Base-by-base conservation (phyloP, 1,140 invertebrate species). In the Mya arenaria region DNA sequence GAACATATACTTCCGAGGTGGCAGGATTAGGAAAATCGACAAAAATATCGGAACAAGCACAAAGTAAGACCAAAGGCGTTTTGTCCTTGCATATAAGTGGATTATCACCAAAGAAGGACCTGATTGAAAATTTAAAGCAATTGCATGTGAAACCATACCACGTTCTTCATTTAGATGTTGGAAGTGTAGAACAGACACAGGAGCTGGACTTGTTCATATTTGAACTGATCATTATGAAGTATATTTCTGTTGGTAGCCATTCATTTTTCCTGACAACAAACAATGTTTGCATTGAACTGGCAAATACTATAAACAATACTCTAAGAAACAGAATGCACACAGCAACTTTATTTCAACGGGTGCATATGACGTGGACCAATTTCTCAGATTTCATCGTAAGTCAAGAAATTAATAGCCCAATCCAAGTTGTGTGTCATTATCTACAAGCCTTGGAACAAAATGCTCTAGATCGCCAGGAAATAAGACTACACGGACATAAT, bases 351-450 rank as follows among this genome's bases (percentile, higher is more conserved):
- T 88, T 88, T 34, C 36, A 71, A 23, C 41, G 85, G 28, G 23
- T 25, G 34, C 15, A 84, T 63, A 0, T 86, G 0, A 65, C 77
- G 8, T 87, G 85, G 85, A 58, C 79, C 23, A 55, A 82, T 36
- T 84, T 84, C 56, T 23, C 58, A 0, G 52, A 73, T 19, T 74
- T 86, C 4, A 37, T 56, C n/a, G 55, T 83, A 10, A 62, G 78
- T n/a, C 52, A 15, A 5, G 87, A 88, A 73, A 23, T 85, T 0
- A 75, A 79, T 25, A 88, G 87, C 71, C 79, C 87, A n/a, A 23
- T 84, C 15, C 87, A 88, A 48, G 77, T 88, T 39, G 85, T 88
- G 1, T 88, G 85, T 32, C 56, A 75, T 39, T 88, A 87, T 48
- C 32, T 88, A 0, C 25, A 83, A 15, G n/a, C 62, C 0, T 44